Base-by-base conservation (phyloP, 2,113 vertebrate genomes). In the Pterocles burchelli region DNA sequence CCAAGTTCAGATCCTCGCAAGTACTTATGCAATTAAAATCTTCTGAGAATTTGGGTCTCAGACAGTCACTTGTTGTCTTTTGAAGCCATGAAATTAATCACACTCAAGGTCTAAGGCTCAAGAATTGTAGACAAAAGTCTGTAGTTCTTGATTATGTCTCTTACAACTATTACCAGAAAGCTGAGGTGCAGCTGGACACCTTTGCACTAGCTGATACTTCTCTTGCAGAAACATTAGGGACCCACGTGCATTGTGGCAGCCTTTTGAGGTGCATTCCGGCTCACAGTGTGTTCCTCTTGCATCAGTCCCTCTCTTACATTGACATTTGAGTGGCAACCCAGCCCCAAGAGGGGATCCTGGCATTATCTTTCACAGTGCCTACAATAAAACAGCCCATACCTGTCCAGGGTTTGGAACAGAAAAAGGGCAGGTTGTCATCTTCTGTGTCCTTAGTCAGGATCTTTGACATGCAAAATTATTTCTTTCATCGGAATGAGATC, bases 241-340 rank as follows among this genome's bases (percentile, higher is more conserved):
- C n/a, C 22, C 0, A 0, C 24, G 13, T 36, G 11, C 19, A 1
- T 46, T 52, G 4, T 29, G n/a, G 25, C 36, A 86, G 68, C 22
- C 13, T 95, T 84, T 38, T 76, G 43, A 73, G 46, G 21, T 4
- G 4, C 19, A 29, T 57, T 75, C 41, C 46, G 88, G 38, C 17
- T 71, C 49, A 65, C 25, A 33, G 25, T 41, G 20, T 66, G 10
- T 45, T 85, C 29, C 18, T 89, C 17, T 61, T 70, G n/a, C 8
- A 79, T 7, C 15, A 41, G 2, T 54, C 26, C 19, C 20, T 76
- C n/a, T 82, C 26, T 62, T 75, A 18, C 26, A 1, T 11, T 65
- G 36, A 29, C 17, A 26, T 75, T 17, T 83, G 49, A 77, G 51
- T 49, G 43, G 10, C 46, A 89, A 1, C 51, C 70, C 59, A 74